Percentiles rank a stretch among this genome's conserved stretches.
phyloP scores from a whole-genome alignment of 2,113 vertebrate genomes.

The Orycteropus afer region DNA sequence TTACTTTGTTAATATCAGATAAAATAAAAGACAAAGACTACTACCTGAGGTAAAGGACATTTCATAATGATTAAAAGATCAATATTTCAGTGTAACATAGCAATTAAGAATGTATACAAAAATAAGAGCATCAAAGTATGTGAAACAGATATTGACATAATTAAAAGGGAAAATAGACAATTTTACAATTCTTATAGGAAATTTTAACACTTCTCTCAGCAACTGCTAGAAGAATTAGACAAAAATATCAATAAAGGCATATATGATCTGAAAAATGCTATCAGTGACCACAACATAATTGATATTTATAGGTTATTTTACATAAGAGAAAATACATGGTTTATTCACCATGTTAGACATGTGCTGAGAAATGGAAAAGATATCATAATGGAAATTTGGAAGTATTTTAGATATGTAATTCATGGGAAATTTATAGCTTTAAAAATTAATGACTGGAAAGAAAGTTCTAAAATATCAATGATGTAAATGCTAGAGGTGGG shows the following conservation, averaged over 20 bases:
- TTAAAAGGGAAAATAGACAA: background rate
- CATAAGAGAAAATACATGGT: background rate
- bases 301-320: background rate
- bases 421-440: too few species aligned
- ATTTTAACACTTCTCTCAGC: background rate
- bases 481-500: too few species aligned
- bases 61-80: too few species aligned
- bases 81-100: background rate
- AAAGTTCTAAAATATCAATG: too few species aligned
- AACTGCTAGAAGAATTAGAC: background rate
- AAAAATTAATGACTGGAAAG: too few species aligned
- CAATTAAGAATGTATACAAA: background rate
- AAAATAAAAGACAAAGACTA: background rate
- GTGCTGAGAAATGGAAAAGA: background rate
- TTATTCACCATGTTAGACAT: background rate
- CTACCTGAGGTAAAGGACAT: background rate
- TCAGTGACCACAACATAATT: background rate
- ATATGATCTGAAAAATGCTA: background rate
- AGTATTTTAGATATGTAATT: too few species aligned
- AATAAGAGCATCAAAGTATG: background rate
- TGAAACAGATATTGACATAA: background rate
- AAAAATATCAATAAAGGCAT: background rate
- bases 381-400: too few species aligned
- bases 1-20: background rate
- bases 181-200: background rate